phyloP scores from a whole-genome alignment of 2,888 invertebrate species.

The Xestia ashworthii region DNA sequence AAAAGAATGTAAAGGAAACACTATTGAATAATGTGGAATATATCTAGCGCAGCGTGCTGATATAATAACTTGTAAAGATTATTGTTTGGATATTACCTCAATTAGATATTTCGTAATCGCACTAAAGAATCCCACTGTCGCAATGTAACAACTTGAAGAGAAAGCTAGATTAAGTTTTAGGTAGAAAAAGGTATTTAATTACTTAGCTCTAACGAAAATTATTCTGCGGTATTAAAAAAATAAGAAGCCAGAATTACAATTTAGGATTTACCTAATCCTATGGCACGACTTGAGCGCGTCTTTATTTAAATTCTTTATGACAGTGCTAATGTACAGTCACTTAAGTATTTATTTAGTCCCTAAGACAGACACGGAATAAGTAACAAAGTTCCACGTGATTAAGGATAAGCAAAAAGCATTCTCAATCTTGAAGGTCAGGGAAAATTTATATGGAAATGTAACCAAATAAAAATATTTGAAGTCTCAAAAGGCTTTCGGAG shows the following conservation, averaged over 20 bases:
- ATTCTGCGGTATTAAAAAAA: conserved; percentile 31
- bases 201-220: conserved; percentile 27
- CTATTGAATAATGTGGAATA: not conserved
- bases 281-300: conserved; percentile 27
- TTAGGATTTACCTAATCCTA: conserved; percentile 46
- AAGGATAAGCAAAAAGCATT: conserved; percentile 15
- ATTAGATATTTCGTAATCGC: not conserved
- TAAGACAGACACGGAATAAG: conserved; percentile 50
- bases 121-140: not conserved
- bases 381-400: conserved; percentile 34
- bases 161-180: conserved; percentile 36
- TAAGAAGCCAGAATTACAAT: conserved; percentile 48
- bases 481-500: conserved; percentile 45
- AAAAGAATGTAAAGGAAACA: not conserved
- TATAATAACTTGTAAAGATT: not conserved
- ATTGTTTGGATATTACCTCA: not conserved
- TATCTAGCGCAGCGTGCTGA: not conserved
- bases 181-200: not conserved
- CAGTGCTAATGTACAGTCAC: conserved; percentile 48
- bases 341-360: conserved; percentile 47
- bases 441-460: conserved; percentile 29
- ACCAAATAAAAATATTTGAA: conserved; percentile 43
- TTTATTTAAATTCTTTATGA: conserved; percentile 58
- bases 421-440: conserved; percentile 23
- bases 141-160: not conserved